Conservation (phyloP, 2,797 vertebrate species). For the Sebastes minor region DNA sequence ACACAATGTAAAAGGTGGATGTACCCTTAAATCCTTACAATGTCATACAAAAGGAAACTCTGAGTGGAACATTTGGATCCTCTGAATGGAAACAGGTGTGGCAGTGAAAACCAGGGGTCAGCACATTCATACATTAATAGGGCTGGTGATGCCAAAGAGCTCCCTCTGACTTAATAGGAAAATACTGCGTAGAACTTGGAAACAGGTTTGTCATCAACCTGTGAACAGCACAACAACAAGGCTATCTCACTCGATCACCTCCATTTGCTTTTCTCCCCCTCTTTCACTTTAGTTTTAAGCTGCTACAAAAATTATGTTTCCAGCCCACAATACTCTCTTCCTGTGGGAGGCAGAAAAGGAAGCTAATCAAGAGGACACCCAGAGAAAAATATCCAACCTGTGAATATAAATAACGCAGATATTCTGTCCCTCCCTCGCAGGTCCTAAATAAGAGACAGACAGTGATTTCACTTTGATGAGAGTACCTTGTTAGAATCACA, state of each 20-base stretch:
- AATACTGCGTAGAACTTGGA: slow-evolving; percentile 39
- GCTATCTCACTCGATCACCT: not conserved
- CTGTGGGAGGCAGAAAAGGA: slow-evolving; percentile 41
- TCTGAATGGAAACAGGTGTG: slow-evolving; percentile 76
- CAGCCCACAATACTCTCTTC: slow-evolving; percentile 24
- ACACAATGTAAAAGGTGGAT: not conserved
- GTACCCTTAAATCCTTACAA: not conserved
- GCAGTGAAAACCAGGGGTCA: slow-evolving; percentile 57
- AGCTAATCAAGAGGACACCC: slow-evolving; percentile 32
- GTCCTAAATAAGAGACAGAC: not conserved
- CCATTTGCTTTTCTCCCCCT: not conserved
- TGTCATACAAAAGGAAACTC: slow-evolving; percentile 26
- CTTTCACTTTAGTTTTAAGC: slow-evolving; percentile 30
- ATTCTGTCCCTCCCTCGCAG: slow-evolving; percentile 5
- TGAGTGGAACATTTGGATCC: slow-evolving; percentile 53
- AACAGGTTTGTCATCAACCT: slow-evolving; percentile 59
- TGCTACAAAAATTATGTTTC: slow-evolving; percentile 22
- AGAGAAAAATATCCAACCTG: slow-evolving; percentile 24
- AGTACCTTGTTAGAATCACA: not conserved
- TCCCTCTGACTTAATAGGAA: slow-evolving; percentile 25
- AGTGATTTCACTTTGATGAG: slow-evolving; percentile 17
- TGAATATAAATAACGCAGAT: slow-evolving; percentile 39
- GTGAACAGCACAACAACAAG: slow-evolving; percentile 20
- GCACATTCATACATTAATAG: slow-evolving; percentile 17
- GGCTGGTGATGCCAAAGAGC: slow-evolving; percentile 1